phyloP scores from a whole-genome alignment of 1,140 invertebrate genomes.

The Oncopeltus fasciatus region DNA sequence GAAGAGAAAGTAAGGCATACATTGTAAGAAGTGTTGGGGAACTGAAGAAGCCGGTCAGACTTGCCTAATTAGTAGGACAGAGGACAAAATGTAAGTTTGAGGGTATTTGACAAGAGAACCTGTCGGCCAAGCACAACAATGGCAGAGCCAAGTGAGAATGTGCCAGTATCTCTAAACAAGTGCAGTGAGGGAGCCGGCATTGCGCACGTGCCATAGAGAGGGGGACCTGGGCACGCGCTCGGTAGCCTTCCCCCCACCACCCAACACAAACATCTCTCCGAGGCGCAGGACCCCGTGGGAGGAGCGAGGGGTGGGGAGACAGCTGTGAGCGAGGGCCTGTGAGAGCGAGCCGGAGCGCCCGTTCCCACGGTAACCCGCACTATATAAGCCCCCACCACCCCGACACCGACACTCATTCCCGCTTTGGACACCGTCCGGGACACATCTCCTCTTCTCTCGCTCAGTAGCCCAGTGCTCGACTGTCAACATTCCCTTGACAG shows the following conservation, averaged over 20 bases:
- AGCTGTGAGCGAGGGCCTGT: not conserved
- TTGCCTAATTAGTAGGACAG: too few species aligned
- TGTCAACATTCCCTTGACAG: not conserved
- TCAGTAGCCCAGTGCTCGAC: not conserved
- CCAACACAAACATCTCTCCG: not conserved
- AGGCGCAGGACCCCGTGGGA: not conserved
- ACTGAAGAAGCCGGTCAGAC: too few species aligned
- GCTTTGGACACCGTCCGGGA: not conserved
- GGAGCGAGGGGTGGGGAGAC: not conserved
- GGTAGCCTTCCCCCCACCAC: not conserved
- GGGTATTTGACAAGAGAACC: too few species aligned
- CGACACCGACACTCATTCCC: not conserved
- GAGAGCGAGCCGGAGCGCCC: not conserved
- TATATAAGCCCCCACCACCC: not conserved
- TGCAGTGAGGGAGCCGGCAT: too few species aligned
- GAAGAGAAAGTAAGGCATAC: too few species aligned
- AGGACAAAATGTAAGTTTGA: too few species aligned
- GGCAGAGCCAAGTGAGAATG: too few species aligned
- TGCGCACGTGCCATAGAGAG: not conserved
- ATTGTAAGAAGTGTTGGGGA: too few species aligned
- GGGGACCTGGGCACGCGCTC: not conserved
- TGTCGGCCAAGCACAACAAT: too few species aligned
- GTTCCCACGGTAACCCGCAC: not conserved
- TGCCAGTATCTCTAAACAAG: too few species aligned
- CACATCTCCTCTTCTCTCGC: not conserved